phyloP scores from a whole-genome alignment of 2,113 vertebrate species.

The Ariopsis seemanni region DNA sequence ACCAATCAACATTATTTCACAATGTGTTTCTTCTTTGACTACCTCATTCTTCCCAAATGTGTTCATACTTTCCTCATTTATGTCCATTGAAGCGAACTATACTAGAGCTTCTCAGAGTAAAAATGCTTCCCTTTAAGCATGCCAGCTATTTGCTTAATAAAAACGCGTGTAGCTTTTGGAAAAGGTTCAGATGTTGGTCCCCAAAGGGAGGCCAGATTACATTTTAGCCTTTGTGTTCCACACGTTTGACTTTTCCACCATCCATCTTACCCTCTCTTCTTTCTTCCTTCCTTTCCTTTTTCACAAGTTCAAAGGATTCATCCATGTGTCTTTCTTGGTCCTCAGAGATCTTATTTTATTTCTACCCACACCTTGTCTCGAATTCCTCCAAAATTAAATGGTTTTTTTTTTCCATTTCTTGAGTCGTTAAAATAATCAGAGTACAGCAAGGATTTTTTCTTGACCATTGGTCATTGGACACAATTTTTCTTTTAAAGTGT shows the following conservation, averaged over 20 bases:
- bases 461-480: background rate
- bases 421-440: background rate
- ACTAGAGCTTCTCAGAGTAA: slow-evolving; percentile 64
- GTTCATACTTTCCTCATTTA: slow-evolving; percentile 30
- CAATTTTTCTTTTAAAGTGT: background rate
- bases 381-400: background rate
- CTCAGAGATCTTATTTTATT: background rate
- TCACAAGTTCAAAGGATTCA: slow-evolving; percentile 43
- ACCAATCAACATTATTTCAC: slow-evolving; percentile 40
- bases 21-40: slow-evolving; percentile 46
- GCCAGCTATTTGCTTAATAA: slow-evolving; percentile 69
- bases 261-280: slow-evolving; percentile 49
- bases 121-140: slow-evolving; percentile 66
- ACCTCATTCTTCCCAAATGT: slow-evolving; percentile 43
- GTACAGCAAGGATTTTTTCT: background rate
- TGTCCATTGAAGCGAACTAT: slow-evolving; percentile 48
- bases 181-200: slow-evolving; percentile 60
- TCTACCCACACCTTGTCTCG: background rate
- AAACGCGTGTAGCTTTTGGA: slow-evolving; percentile 66
- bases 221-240: slow-evolving; percentile 60
- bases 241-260: slow-evolving; percentile 49
- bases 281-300: slow-evolving; percentile 52
- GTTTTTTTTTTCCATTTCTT: background rate
- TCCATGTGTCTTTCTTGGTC: background rate
- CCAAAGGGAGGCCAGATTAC: slow-evolving; percentile 67